Base-by-base conservation (phyloP, 2,113 vertebrate species). In the Helogale parvula region DNA sequence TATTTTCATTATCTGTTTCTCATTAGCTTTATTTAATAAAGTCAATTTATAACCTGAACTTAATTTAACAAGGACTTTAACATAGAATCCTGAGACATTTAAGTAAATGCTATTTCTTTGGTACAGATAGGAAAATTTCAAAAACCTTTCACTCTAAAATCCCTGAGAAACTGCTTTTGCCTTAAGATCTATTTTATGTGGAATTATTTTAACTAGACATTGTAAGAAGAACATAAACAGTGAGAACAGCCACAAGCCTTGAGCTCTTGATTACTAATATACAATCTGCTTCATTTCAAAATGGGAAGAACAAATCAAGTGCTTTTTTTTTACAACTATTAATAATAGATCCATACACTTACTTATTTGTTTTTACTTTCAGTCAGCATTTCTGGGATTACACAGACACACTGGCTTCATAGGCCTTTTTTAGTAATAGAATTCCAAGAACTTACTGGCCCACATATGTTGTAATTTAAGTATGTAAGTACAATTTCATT, bases 41-140 rank as follows among this genome's bases (percentile, higher is more conserved):
- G 84, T n/a, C 0, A 3, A 76, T 10, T 60, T 88, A 68, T 47
- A 94, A 88, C n/a, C 27, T 66, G 17, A 71, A 71, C 10, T 86
- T 89, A 92, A 79, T 87, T 94, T 71, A 92, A 90, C 86, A 16
- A 72, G 12, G 3, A 63, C 5, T 90, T 86, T 95, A 86, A 90
- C 31, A 77, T 7, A 76, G 63, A 94, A 83, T 71, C 41, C 60
- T 29, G 29, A 96, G 23, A 23, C 35, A 31, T 72, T 77, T 7
- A 54, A 6, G 83, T 31, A 2, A 68, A 50, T 15, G 1, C 0
- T 69, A 45, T 19, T 50, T 3, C 1, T 69, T 29, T 38, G n/a
- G 52, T 79, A 38, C 27, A 85, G 17, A 60, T 25, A 16, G 7
- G 7, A 74, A 89, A 17, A 57, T 54, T 90, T 63, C 21, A 74